Percentiles rank a stretch among this genome's conserved stretches.
Evolutionary conservation across 2,797 vertebrate genomes (phyloP).

Genomic region (Gymnoscopelus braueri): DNA sequence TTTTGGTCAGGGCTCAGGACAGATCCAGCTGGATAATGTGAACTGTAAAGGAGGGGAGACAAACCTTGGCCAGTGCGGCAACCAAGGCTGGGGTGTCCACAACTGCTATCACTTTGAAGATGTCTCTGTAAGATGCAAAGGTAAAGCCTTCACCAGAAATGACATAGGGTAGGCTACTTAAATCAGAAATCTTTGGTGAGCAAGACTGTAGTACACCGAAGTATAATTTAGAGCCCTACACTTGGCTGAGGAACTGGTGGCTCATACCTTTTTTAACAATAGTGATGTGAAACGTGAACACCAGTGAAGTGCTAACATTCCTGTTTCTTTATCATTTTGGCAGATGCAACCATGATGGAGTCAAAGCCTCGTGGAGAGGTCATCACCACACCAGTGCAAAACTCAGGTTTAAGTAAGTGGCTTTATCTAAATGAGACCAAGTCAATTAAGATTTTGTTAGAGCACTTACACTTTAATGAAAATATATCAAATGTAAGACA

Average conservation of each 20-base stretch:
- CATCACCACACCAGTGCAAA: slow-evolving; percentile 55
- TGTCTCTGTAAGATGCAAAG: slow-evolving; percentile 89
- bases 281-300: not conserved
- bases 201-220: no score
- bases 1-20: slow-evolving; percentile 89
- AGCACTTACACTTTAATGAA: not conserved
- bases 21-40: slow-evolving; percentile 93
- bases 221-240: not conserved
- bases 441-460: not conserved
- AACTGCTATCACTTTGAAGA: slow-evolving; percentile 99
- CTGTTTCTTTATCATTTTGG: slow-evolving; percentile 15
- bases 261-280: not conserved
- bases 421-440: slow-evolving; percentile 37
- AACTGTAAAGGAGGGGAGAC: slow-evolving; percentile 90
- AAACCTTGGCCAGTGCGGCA: slow-evolving; percentile 87
- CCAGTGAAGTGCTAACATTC: slow-evolving; percentile 9
- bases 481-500: not conserved
- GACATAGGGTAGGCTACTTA: no score
- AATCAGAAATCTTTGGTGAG: no score
- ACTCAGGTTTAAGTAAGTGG: slow-evolving; percentile 71
- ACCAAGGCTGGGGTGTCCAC: slow-evolving; percentile 93
- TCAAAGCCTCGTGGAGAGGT: slow-evolving; percentile 34
- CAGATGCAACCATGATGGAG: slow-evolving; percentile 57
- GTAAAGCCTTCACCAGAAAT: slow-evolving; percentile 63
- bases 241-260: not conserved